Percentiles rank a stretch among this genome's conserved stretches.
Conservation (phyloP, 2,888 invertebrate genomes). For the Mylabris sibirica region DNA sequence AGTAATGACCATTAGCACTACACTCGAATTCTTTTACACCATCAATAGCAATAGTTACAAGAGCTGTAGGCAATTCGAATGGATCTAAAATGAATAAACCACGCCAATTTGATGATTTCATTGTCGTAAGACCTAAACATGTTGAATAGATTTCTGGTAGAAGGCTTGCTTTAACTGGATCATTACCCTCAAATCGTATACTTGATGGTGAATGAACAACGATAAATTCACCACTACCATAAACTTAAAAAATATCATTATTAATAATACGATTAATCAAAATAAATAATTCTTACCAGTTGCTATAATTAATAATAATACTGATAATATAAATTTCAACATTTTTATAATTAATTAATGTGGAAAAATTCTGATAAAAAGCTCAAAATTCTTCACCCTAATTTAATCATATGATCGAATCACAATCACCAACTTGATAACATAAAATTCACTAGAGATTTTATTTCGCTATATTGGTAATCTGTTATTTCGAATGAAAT, state of each 20-base stretch:
- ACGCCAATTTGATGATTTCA: conserved; percentile 74
- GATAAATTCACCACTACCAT: conserved; percentile 72
- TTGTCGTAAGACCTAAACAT: conserved; percentile 75
- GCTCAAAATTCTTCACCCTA: not conserved
- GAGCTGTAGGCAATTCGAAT: conserved; percentile 76
- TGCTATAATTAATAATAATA: conserved; percentile 3
- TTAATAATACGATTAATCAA: not conserved
- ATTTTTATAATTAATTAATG: not conserved
- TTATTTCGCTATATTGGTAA: not conserved
- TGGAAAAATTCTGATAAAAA: not conserved
- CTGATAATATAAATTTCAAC: not conserved
- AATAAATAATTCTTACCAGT: not conserved
- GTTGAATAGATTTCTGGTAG: conserved; percentile 77
- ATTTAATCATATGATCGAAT: conserved; percentile 3
- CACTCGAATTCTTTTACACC: conserved; percentile 68
- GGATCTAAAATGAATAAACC: conserved; percentile 75
- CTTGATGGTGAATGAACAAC: conserved; percentile 74
- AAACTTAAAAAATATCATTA: conserved; percentile 55
- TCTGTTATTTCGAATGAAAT: too few species aligned
- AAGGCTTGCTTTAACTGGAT: conserved; percentile 68
- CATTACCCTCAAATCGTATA: conserved; percentile 72
- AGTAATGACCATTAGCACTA: conserved; percentile 64
- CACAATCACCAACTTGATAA: not conserved
- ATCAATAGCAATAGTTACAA: conserved; percentile 74
- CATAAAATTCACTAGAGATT: not conserved